Evolutionary conservation across 2,888 invertebrate species (phyloP).

Genomic region (Carabus problematicus): DNA sequence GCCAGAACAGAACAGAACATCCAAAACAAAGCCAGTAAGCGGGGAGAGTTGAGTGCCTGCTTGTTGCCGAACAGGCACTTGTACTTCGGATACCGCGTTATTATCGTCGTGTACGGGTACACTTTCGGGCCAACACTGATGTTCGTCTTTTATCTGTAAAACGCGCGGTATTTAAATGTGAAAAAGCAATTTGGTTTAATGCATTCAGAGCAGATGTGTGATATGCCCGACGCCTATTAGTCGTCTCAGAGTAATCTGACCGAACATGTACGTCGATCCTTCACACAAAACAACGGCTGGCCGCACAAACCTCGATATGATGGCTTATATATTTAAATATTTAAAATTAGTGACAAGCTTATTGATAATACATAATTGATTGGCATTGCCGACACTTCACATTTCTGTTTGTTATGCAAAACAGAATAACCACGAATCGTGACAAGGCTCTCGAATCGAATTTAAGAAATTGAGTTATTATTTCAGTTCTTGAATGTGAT

Average conservation of each 20-base stretch:
- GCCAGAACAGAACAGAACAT: too few species aligned
- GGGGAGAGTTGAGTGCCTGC: too few species aligned
- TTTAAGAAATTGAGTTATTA: too few species aligned
- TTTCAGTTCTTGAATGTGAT: too few species aligned
- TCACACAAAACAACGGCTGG: constrained; percentile 4
- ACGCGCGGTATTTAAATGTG: constrained; percentile 29
- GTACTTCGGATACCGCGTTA: too few species aligned
- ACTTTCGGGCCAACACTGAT: not conserved
- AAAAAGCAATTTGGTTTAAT: constrained; percentile 35
- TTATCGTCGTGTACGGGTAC: too few species aligned
- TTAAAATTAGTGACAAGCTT: not conserved
- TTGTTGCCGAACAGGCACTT: too few species aligned
- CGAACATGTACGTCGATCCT: constrained; percentile 9
- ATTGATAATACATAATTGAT: not conserved
- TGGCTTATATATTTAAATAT: constrained; percentile 3
- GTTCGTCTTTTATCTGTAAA: not conserved
- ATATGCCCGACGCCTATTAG: constrained; percentile 6
- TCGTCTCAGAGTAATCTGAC: constrained; percentile 3
- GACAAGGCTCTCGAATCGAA: too few species aligned
- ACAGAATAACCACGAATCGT: too few species aligned
- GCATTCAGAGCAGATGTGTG: constrained; percentile 33
- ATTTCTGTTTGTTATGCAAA: too few species aligned
- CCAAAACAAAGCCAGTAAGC: too few species aligned
- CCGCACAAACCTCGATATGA: not conserved
- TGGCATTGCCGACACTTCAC: too few species aligned